Evolutionary conservation across 2,888 invertebrate genomes (phyloP).

Genomic region (Drosophila suboccidentalis): DNA sequence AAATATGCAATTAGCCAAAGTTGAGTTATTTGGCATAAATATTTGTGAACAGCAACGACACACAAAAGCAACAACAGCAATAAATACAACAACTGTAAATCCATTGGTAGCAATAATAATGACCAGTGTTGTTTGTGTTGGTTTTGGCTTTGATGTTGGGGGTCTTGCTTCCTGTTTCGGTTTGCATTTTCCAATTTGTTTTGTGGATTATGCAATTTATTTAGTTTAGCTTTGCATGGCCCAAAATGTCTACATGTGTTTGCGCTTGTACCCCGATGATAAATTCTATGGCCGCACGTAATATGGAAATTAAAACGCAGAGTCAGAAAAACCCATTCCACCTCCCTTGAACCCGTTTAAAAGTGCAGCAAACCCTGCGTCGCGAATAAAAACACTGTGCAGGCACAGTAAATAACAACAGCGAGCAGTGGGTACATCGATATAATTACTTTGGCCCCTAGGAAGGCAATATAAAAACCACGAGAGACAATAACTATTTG

Average conservation of each 20-base stretch:
- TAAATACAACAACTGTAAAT: slow-evolving; percentile 22
- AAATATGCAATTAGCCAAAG: slow-evolving; percentile 80
- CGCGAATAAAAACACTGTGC: neutral
- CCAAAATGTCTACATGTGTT: slow-evolving; percentile 41
- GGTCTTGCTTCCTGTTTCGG: slow-evolving; percentile 39
- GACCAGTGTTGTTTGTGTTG: slow-evolving; percentile 44
- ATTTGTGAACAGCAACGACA: slow-evolving; percentile 66
- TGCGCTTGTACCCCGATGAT: slow-evolving; percentile 60
- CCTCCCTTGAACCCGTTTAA: neutral
- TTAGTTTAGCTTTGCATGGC: slow-evolving; percentile 63
- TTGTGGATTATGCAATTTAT: slow-evolving; percentile 72
- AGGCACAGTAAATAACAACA: slow-evolving; percentile 28
- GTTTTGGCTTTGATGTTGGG: slow-evolving; percentile 18
- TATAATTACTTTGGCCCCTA: slow-evolving; percentile 57
- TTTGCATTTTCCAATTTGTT: slow-evolving; percentile 70
- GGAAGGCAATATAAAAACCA: slow-evolving; percentile 19
- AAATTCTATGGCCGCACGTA: slow-evolving; percentile 79
- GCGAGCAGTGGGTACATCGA: slow-evolving; percentile 44
- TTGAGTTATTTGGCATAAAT: slow-evolving; percentile 75
- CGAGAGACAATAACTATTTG: slow-evolving; percentile 13
- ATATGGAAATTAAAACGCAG: slow-evolving; percentile 77
- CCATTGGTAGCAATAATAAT: slow-evolving; percentile 55
- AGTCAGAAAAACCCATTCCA: neutral
- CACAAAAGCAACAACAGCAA: slow-evolving; percentile 29
- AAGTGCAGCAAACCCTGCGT: slow-evolving; percentile 16